Evolutionary conservation across 2,888 invertebrate species (phyloP).

Genomic region (Invenusta paracnida): DNA sequence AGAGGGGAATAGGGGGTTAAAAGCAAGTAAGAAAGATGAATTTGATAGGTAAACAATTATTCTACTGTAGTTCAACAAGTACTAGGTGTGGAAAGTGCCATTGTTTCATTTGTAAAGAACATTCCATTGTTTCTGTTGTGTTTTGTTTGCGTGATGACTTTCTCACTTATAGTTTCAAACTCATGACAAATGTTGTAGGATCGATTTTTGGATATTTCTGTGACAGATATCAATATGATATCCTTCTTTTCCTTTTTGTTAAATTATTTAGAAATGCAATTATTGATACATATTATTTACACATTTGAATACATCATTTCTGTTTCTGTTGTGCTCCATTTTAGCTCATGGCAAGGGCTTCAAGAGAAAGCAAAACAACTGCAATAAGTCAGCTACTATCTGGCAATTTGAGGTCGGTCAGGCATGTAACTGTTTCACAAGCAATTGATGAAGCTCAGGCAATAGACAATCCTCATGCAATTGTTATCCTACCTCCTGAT

Average conservation of each 20-base stretch:
- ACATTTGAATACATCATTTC: neutral
- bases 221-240: neutral
- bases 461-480: constrained; percentile 27
- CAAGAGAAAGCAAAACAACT: neutral
- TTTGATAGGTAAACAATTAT: neutral
- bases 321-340: neutral
- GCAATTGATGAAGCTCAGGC: neutral
- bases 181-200: neutral
- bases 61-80: neutral
- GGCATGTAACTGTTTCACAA: neutral
- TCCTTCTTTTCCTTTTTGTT: neutral
- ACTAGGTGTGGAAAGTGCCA: neutral
- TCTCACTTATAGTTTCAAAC: neutral
- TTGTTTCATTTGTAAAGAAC: neutral
- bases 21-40: neutral
- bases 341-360: constrained; percentile 8
- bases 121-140: neutral
- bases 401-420: neutral
- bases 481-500: constrained; percentile 24
- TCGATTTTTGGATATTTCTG: neutral
- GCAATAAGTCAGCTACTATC: neutral
- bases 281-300: neutral
- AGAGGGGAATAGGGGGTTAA: neutral
- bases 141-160: neutral
- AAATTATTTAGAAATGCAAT: neutral